These are phyloP conservation scores for Propithecus deckenii DNA, from an alignment of 2,797 vertebrate genomes.

Conservation along the genomic window DNA sequence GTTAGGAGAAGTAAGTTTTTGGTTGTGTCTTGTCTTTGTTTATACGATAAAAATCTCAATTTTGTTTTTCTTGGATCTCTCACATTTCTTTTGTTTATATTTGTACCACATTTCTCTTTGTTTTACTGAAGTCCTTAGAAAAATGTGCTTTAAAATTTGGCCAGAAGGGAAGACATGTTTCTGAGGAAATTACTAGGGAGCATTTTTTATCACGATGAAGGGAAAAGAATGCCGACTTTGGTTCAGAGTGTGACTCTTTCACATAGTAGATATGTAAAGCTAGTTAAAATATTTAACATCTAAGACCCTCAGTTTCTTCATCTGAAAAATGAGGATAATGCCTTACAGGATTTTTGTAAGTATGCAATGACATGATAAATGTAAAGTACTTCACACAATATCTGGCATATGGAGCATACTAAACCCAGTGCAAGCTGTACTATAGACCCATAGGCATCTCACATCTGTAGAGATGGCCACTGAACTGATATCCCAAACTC, in stretches of 20 bases:
- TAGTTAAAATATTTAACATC: slow-evolving; percentile 40
- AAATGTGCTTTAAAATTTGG: slow-evolving; percentile 12
- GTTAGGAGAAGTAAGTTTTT: slow-evolving; percentile 19
- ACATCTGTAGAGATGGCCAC: not conserved
- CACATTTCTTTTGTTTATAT: slow-evolving; percentile 16
- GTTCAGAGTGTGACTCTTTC: slow-evolving; percentile 43
- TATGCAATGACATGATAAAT: not conserved
- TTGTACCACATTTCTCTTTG: not conserved
- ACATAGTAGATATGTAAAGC: not conserved
- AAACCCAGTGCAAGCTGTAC: not conserved
- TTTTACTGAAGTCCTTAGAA: slow-evolving; percentile 40
- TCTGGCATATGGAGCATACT: not conserved
- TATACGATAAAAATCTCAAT: slow-evolving; percentile 20
- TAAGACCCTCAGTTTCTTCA: not conserved
- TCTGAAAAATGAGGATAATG: slow-evolving; percentile 8
- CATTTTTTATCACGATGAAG: not conserved
- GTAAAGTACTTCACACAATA: not conserved
- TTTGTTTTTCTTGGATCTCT: slow-evolving; percentile 36
- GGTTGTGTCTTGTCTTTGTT: slow-evolving; percentile 12
- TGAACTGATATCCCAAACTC: not conserved
- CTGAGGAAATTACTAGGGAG: not conserved
- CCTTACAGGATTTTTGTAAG: not conserved
- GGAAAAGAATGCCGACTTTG: slow-evolving; percentile 23
- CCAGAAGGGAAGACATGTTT: not conserved
- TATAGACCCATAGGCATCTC: not conserved